Conservation (phyloP, 2,888 invertebrate species). For the Xanthorhoe designata region DNA sequence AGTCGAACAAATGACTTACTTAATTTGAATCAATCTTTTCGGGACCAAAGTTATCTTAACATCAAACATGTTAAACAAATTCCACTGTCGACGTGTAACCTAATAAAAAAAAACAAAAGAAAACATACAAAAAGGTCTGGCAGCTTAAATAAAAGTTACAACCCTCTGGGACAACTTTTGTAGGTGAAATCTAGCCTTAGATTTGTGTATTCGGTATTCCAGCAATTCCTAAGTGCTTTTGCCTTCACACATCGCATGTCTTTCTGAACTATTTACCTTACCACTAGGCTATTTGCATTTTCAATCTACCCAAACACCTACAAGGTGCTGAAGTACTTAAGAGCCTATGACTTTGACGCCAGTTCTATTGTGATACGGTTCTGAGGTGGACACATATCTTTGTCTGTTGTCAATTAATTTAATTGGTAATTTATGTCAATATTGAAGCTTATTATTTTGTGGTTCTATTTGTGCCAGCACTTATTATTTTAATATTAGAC, state of each 20-base stretch:
- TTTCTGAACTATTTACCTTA: conserved; percentile 25
- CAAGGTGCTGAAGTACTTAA: conserved; percentile 21
- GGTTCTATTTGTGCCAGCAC: too few species aligned
- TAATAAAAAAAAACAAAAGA: too few species aligned
- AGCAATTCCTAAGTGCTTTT: conserved; percentile 15
- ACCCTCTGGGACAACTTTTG: background rate
- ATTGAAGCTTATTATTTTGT: too few species aligned
- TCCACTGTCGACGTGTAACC: too few species aligned
- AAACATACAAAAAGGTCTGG: too few species aligned
- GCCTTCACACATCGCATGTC: conserved; percentile 33
- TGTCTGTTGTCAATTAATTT: too few species aligned
- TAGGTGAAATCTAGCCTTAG: background rate
- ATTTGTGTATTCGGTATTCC: conserved; percentile 4
- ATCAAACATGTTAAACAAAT: too few species aligned
- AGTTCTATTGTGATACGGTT: conserved; percentile 20
- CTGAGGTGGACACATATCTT: conserved; percentile 13
- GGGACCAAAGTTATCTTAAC: too few species aligned
- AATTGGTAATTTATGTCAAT: too few species aligned
- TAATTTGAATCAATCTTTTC: too few species aligned
- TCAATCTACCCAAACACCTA: conserved; percentile 25
- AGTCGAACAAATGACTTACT: too few species aligned
- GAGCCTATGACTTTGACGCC: conserved; percentile 18
- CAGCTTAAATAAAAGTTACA: background rate
- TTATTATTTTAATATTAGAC: too few species aligned
- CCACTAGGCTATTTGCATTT: conserved; percentile 31